These are phyloP conservation scores for Aphelenchoides fujianensis DNA, from an alignment of 1,140 invertebrate genomes.

Conservation along the genomic window DNA sequence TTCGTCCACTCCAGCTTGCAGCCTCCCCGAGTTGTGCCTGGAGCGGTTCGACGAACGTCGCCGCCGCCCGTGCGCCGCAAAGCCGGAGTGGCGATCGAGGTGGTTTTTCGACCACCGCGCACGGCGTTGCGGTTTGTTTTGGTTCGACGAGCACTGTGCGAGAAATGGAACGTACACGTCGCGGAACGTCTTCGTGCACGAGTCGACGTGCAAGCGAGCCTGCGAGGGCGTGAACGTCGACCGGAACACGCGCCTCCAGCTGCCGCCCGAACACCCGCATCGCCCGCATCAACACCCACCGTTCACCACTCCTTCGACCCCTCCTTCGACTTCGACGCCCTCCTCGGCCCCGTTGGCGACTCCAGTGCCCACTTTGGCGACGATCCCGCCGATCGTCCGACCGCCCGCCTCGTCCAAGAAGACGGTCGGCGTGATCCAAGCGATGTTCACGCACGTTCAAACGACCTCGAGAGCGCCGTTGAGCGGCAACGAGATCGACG, in stretches of 20 bases:
- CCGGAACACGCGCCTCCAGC: not conserved
- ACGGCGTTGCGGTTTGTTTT: constrained; percentile 29
- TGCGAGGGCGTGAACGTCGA: constrained; percentile 21
- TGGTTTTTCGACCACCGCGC: constrained; percentile 32
- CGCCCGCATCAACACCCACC: too few relatives aligned
- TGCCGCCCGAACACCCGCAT: not conserved
- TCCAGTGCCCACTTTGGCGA: constrained; percentile 13
- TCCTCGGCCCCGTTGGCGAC: constrained; percentile 1
- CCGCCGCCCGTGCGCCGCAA: constrained; percentile 28
- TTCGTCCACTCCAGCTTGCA: too few relatives aligned
- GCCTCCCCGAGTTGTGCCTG: constrained; percentile 34
- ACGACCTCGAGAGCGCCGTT: too few relatives aligned
- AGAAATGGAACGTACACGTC: constrained; percentile 22
- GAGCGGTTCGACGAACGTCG: constrained; percentile 49
- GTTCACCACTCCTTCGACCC: too few relatives aligned
- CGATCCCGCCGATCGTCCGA: not conserved
- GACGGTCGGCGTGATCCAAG: constrained; percentile 15
- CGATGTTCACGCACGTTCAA: not conserved
- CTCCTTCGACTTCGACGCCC: too few relatives aligned
- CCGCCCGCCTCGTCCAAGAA: not conserved
- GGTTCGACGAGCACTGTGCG: constrained; percentile 36
- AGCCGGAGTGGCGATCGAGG: constrained; percentile 29
- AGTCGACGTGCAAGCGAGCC: constrained; percentile 13
- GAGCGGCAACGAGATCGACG: not conserved
- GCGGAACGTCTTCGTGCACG: constrained; percentile 24